Evolutionary conservation across 2,888 invertebrate genomes (phyloP), one percentile per base, ranked within the genome.

Genomic region (Bombylius discolor): DNA sequence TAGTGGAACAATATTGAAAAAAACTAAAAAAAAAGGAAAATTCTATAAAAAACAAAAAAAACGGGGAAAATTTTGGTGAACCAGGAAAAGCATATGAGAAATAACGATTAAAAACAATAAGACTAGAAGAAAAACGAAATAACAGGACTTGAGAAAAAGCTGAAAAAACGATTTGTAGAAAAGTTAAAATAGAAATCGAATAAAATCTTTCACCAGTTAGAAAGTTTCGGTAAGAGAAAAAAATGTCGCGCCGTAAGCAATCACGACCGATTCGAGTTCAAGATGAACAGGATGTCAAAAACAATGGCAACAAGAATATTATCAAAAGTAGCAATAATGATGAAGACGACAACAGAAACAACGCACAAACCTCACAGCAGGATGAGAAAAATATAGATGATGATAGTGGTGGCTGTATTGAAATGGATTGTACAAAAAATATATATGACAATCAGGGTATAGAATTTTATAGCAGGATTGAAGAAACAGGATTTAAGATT

Each of bases 181-280:
- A 23, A 23, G 3, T 23, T 23, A 23, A 23, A 23, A 23, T 23
- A 23, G 23, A 23, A 23, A 23, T 23, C 23, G 23, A 1, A 3
- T 23, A 23, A 23, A 23, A 23, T 23, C 23, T 23, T 23, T 3
- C 1, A 23, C 3, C 23, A 23, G 23, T 23, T 3, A 23, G 23
- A 23, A 23, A 23, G 23, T 23, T 23, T 23, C 23, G 23, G 23
- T 23, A 23, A 11, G 44, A 11, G 31, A 47, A 13, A 14, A 50
- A 36, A 42, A 51, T 51, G 51, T 51, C 51, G 51, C 51, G 51
- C 23, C 51, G 51, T 14, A 51, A 51, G 42, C 51, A 51, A 42
- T 51, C 51, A 14, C 51, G 51, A 42, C 51, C 51, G 31, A 51
- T 34, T 51, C 51, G 51, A 39, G 51, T 51, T 42, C 51, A 51